Evolutionary conservation across 2,113 vertebrate species (phyloP).

Genomic region (Suncus etruscus): DNA sequence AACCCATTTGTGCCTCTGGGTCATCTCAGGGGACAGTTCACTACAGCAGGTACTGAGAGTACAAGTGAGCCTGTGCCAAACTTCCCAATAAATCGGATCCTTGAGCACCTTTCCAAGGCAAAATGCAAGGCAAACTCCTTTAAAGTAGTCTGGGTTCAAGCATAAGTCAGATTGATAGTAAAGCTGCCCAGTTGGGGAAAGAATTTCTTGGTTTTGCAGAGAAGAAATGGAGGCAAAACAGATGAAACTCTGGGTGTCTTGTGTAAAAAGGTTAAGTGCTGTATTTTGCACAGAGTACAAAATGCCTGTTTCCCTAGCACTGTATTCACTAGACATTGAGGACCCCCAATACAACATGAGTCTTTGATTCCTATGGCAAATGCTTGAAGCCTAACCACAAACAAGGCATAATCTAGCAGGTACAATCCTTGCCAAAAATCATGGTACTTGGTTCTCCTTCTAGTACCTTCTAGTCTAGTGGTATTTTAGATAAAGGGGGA

Average conservation of each 20-base stretch:
- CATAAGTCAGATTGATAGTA: background rate
- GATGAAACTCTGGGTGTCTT: background rate
- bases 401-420: background rate
- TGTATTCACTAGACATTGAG: constrained; percentile 1
- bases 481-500: background rate
- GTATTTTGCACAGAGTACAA: background rate
- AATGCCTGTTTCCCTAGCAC: background rate
- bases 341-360: background rate
- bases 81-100: background rate
- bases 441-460: background rate
- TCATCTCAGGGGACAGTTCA: constrained; percentile 32
- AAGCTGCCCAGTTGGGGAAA: background rate
- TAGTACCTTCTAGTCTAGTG: background rate
- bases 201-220: background rate
- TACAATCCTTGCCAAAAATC: background rate
- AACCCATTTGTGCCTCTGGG: constrained; percentile 22
- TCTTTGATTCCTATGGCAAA: background rate
- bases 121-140: background rate
- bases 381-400: background rate
- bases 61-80: background rate
- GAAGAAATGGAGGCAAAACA: background rate
- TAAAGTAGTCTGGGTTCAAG: background rate
- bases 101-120: constrained; percentile 35
- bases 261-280: background rate
- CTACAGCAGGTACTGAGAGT: background rate